Base-by-base conservation (phyloP, 2,113 vertebrate genomes). In the Baryphthengus martii region DNA sequence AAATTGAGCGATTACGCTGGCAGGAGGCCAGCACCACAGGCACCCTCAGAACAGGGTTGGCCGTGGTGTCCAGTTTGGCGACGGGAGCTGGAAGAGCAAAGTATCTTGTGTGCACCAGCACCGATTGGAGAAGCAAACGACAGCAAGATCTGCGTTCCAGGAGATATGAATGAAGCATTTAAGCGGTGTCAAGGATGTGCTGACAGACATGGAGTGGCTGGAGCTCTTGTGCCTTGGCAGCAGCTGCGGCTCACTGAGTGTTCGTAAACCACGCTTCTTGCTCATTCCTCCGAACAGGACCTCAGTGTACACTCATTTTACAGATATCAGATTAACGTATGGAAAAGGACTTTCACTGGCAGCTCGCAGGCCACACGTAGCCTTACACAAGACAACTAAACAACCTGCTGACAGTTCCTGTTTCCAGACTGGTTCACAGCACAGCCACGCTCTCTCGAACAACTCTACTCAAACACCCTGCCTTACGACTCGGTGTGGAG, bases 181-280 rank as follows among this genome's bases (percentile, higher is more conserved):
- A n/a, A 77, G 1, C 0, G 0, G 75, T 23, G 55, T 61, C 59
- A 63, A 71, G 90, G 94, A 94, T 76, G 93, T 92, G 95, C 89
- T 93, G 94, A 95, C 93, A 92, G 82, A 90, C 44, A 31, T 35
- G 61, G 4, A 78, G 79, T 56, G 75, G 75, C 70, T 85, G 94
- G 50, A 85, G 81, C 9, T 63, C 74, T 58, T 10, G 0, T 2
- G 33, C 28, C 14, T 25, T 88, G 79, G 20, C 9, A 0, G 88
- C 76, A 86, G 91, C 80, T 65, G 76, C 2, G 2, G 26, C 86
- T 75, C 49, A 2, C 33, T 10, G 52, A 67, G 29, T 14, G 52
- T 26, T 0, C 77, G 42, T 6, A 74, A 96, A 90, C 23, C 50
- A 67, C 50, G 18, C 10, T 55, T 15, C 23, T 53, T n/a, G 35